phyloP scores from a whole-genome alignment of 92 coral and sea anemone species.

The Phenganax marumi region DNA sequence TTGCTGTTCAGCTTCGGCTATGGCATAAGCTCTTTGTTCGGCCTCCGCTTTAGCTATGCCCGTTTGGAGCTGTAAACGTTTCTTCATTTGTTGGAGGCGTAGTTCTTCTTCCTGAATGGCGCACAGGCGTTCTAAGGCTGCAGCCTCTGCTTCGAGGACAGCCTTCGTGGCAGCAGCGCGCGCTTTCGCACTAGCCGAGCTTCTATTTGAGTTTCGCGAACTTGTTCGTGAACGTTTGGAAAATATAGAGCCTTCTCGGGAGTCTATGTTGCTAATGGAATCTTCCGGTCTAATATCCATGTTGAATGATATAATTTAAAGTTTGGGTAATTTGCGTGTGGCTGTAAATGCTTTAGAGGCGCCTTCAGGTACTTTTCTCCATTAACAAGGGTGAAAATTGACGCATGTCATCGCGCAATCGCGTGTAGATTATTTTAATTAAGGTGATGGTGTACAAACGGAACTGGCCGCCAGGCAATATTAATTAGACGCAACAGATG shows the following conservation, averaged over 20 bases:
- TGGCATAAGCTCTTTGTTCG: slow-evolving; percentile 42
- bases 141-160: slow-evolving; percentile 47
- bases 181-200: slow-evolving; percentile 14
- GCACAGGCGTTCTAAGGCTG: slow-evolving; percentile 36
- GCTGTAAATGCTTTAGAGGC: not conserved
- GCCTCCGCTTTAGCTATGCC: slow-evolving; percentile 54
- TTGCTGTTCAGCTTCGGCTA: slow-evolving; percentile 15
- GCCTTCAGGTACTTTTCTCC: not conserved
- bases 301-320: not conserved
- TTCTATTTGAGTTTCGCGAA: slow-evolving; percentile 20
- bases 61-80: slow-evolving; percentile 51
- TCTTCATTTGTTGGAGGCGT: slow-evolving; percentile 43
- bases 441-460: not conserved
- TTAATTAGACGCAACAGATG: not conserved
- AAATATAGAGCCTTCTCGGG: not conserved
- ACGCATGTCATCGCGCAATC: not conserved
- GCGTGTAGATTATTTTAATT: not conserved
- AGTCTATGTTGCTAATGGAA: not conserved
- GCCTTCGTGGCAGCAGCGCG: slow-evolving; percentile 26
- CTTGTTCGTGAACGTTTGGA: not conserved
- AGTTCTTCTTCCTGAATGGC: slow-evolving; percentile 52
- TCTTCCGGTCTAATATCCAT: slow-evolving; percentile 2
- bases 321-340: not conserved
- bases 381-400: not conserved
- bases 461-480: not conserved